These are phyloP conservation scores for Cephus spinipes DNA, from an alignment of 2,888 invertebrate species.

Conservation along the genomic window DNA sequence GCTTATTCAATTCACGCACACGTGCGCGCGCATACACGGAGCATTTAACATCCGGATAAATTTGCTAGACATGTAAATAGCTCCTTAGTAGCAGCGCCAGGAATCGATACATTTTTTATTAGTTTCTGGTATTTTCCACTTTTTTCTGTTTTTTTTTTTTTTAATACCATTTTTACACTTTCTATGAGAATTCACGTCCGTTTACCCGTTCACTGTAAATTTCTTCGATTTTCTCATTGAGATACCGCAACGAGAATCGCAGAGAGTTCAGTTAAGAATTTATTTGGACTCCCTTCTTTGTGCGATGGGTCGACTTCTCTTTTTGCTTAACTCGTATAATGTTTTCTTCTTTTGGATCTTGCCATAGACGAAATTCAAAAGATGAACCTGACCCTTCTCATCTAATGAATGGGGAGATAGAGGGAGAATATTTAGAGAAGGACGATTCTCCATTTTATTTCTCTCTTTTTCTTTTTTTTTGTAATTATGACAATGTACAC, in stretches of 20 bases:
- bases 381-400: neutral
- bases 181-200: neutral
- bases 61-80: conserved; percentile 53
- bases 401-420: neutral
- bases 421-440: neutral
- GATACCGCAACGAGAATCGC: neutral
- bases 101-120: conserved; percentile 34
- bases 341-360: neutral
- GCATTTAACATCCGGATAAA: neutral
- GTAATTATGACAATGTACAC: neutral
- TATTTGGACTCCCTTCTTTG: neutral
- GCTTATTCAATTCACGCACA: neutral
- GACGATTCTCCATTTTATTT: neutral
- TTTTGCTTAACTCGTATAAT: neutral
- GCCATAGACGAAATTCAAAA: neutral
- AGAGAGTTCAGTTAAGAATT: neutral
- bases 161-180: neutral
- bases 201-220: neutral
- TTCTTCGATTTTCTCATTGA: neutral
- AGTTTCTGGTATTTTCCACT: neutral
- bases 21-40: neutral
- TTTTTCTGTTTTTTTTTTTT: too few species aligned
- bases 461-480: neutral
- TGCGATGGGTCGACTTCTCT: neutral
- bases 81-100: conserved; percentile 45